phyloP scores from a whole-genome alignment of 2,888 invertebrate species.

The Phaedon cochleariae region DNA sequence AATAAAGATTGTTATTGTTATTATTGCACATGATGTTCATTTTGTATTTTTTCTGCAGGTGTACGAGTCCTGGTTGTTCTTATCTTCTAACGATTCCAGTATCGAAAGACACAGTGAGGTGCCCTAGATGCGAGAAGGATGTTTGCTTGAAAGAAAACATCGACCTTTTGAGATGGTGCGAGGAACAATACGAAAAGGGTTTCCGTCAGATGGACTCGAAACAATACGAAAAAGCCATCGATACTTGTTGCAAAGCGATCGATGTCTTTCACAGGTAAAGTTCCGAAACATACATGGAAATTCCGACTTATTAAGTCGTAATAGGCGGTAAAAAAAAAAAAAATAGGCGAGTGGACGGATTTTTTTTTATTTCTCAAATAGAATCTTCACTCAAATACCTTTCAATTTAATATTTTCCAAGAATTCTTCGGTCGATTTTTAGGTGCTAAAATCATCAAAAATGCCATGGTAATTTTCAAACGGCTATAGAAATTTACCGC shows the following conservation, averaged over 20 bases:
- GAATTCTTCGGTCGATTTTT: too few species aligned
- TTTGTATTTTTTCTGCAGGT: constrained; percentile 58
- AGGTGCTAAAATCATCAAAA: too few species aligned
- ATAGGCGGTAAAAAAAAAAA: too few species aligned
- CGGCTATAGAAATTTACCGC: too few species aligned
- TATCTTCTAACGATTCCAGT: constrained; percentile 63
- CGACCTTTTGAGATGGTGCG: constrained; percentile 61
- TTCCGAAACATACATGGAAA: background rate
- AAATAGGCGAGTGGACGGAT: too few species aligned
- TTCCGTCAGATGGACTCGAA: constrained; percentile 65
- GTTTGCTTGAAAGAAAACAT: constrained; percentile 63
- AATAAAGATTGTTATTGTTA: too few species aligned
- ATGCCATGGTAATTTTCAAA: too few species aligned
- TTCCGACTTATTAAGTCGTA: too few species aligned
- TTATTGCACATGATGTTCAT: too few species aligned
- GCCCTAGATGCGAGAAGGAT: constrained; percentile 65
- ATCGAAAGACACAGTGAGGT: constrained; percentile 60
- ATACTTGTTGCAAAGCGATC: constrained; percentile 66
- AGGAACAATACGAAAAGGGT: constrained; percentile 64
- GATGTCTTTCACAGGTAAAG: constrained; percentile 67
- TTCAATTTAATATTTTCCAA: too few species aligned
- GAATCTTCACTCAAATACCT: too few species aligned
- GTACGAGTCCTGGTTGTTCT: constrained; percentile 64
- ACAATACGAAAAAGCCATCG: constrained; percentile 65
- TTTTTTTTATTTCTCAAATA: too few species aligned